phyloP scores from a whole-genome alignment of 2,888 invertebrate species.

The Acrobasis suavella region DNA sequence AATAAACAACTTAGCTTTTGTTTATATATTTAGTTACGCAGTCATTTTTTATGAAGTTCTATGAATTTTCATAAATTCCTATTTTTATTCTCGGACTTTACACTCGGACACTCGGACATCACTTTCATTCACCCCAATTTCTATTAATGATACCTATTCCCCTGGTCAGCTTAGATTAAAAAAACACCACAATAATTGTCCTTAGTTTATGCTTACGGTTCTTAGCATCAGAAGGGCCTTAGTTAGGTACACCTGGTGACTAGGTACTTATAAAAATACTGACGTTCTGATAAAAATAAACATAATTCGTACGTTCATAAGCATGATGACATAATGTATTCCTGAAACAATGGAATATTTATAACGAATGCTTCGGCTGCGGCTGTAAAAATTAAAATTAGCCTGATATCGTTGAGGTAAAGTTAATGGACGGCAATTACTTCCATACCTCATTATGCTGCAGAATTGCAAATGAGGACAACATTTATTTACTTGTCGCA shows the following conservation, averaged over 20 bases:
- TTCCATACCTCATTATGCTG: constrained; percentile 47
- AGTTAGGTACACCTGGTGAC: no score
- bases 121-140: no score
- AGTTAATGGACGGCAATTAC: constrained; percentile 54
- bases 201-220: no score
- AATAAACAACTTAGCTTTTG: constrained; percentile 4
- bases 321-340: constrained; percentile 25
- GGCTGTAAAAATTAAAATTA: constrained; percentile 33
- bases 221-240: no score
- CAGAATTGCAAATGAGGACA: constrained; percentile 47
- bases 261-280: not conserved
- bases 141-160: no score
- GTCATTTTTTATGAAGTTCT: not conserved
- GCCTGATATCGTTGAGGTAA: constrained; percentile 40
- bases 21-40: not conserved
- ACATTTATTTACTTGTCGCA: constrained; percentile 37
- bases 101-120: no score
- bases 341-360: constrained; percentile 24
- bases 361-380: constrained; percentile 1
- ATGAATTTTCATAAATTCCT: no score
- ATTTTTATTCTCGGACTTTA: no score
- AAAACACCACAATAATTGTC: no score
- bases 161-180: no score
- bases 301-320: constrained; percentile 22
- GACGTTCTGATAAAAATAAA: not conserved